phyloP scores from a whole-genome alignment of 2,113 vertebrate species.

The Petaurus breviceps region DNA sequence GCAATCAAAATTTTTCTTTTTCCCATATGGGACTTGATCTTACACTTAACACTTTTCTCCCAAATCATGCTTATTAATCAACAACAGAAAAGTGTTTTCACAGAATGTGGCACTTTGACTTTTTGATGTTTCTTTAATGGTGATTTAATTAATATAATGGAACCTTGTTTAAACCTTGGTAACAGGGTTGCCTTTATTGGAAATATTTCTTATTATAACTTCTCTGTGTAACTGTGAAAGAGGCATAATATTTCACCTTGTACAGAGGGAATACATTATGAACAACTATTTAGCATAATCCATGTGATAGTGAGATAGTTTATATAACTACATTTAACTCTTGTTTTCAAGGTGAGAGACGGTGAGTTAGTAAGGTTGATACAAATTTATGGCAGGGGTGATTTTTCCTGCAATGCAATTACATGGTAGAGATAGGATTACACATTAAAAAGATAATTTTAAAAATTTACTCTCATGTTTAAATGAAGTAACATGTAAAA shows the following conservation, averaged over 20 bases:
- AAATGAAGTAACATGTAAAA: neutral
- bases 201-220: conserved; percentile 27
- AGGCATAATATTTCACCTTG: neutral
- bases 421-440: neutral
- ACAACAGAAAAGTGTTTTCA: neutral
- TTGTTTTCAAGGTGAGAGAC: neutral
- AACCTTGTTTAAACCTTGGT: neutral
- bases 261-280: neutral
- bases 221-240: neutral
- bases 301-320: neutral
- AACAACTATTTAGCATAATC: neutral
- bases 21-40: too few relatives aligned
- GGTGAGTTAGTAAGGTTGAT: neutral
- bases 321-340: conserved; percentile 31
- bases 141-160: conserved; percentile 13
- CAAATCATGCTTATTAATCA: neutral
- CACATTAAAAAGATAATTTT: neutral
- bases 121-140: neutral
- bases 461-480: neutral
- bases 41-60: neutral
- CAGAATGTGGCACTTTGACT: neutral
- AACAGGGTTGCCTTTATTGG: neutral
- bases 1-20: neutral
- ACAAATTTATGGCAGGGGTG: conserved; percentile 5
- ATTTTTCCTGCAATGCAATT: neutral